phyloP scores from a whole-genome alignment of 2,888 invertebrate genomes.

The Eumerus sabulonum region DNA sequence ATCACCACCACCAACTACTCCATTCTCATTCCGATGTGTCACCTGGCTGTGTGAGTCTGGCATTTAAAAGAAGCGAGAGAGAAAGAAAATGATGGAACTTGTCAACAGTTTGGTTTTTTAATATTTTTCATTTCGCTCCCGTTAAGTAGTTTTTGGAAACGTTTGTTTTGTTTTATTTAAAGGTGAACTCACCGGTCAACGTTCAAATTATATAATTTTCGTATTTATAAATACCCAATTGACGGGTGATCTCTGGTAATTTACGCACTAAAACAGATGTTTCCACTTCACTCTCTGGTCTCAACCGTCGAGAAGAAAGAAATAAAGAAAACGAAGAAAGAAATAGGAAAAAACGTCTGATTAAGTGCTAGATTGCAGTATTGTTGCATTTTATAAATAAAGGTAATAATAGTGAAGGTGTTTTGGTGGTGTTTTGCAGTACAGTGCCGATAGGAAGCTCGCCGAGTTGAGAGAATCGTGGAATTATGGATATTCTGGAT shows the following conservation, averaged over 20 bases:
- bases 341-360: too few relatives aligned
- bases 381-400: slow-evolving; percentile 33
- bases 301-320: background rate
- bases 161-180: slow-evolving; percentile 59
- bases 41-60: slow-evolving; percentile 53
- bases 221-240: slow-evolving; percentile 45
- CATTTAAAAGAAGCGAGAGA: too few relatives aligned
- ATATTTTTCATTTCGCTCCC: slow-evolving; percentile 51
- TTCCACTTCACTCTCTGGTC: too few relatives aligned
- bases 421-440: slow-evolving; percentile 30
- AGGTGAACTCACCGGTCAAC: slow-evolving; percentile 53
- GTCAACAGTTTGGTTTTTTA: slow-evolving; percentile 67
- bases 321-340: slow-evolving; percentile 18
- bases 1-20: slow-evolving; percentile 17
- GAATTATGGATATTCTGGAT: slow-evolving; percentile 77
- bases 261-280: slow-evolving; percentile 56
- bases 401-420: slow-evolving; percentile 2
- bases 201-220: slow-evolving; percentile 54
- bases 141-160: slow-evolving; percentile 61
- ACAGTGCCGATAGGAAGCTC: slow-evolving; percentile 48
- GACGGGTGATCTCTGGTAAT: slow-evolving; percentile 13
- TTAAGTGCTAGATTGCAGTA: slow-evolving; percentile 12
- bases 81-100: slow-evolving; percentile 62
- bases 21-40: slow-evolving; percentile 53
- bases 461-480: slow-evolving; percentile 9